Percentiles rank a stretch among this genome's conserved stretches.
Evolutionary conservation across 1,140 invertebrate species (phyloP).

Genomic region (Panagrolaimus sp.): DNA sequence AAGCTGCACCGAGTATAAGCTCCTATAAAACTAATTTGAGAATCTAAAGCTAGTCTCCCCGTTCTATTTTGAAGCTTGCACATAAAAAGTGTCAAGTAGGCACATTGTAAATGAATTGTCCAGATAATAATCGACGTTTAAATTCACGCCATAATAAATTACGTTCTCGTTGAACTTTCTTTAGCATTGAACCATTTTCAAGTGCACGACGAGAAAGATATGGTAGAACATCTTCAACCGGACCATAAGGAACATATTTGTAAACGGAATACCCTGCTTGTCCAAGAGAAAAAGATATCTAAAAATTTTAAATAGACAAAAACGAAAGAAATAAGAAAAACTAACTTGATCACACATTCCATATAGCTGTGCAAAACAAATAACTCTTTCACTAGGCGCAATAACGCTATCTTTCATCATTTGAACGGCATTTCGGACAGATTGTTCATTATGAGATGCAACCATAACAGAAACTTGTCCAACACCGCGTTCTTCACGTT

Average conservation of each 20-base stretch:
- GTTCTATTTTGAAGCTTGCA: too few relatives aligned
- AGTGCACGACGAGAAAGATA: constrained; percentile 88
- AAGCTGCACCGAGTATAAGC: too few relatives aligned
- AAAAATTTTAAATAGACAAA: too few relatives aligned
- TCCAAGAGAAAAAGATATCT: constrained; percentile 64
- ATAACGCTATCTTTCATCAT: constrained; percentile 82
- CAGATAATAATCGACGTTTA: constrained; percentile 42
- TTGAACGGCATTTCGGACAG: constrained; percentile 80
- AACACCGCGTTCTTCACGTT: constrained; percentile 44
- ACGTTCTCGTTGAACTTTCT: constrained; percentile 49
- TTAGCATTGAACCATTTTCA: constrained; percentile 68
- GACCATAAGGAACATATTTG: constrained; percentile 96
- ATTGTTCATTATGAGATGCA: constrained; percentile 94
- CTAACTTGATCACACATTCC: constrained; percentile 89
- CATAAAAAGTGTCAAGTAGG: background rate
- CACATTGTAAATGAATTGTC: constrained; percentile 41
- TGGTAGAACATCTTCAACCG: constrained; percentile 89
- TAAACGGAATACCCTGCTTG: constrained; percentile 93
- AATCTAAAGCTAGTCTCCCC: too few relatives aligned
- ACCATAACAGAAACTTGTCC: constrained; percentile 72
- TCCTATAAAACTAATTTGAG: too few relatives aligned
- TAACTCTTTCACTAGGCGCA: constrained; percentile 79
- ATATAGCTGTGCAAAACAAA: constrained; percentile 92
- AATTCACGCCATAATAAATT: constrained; percentile 47
- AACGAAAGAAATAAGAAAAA: background rate